phyloP scores from a whole-genome alignment of 2,888 invertebrate genomes.

The Hydropsyche betteni region DNA sequence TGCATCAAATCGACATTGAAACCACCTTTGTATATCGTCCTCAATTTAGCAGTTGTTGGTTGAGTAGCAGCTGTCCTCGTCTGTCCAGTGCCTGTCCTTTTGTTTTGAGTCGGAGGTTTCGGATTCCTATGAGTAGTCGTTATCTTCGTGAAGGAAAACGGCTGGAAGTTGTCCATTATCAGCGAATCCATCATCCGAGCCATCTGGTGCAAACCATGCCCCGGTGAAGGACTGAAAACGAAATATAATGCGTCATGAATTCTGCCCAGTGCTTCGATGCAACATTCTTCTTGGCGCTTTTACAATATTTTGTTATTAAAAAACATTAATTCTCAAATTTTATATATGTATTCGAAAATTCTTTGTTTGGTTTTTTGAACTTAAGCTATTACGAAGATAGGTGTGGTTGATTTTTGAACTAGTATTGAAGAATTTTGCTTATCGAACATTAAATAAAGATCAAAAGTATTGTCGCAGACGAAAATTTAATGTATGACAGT shows the following conservation, averaged over 20 bases:
- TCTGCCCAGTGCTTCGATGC: too few species aligned
- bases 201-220: slow-evolving; percentile 71
- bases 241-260: background rate
- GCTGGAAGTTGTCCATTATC: slow-evolving; percentile 73
- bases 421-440: too few species aligned
- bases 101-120: slow-evolving; percentile 45
- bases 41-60: slow-evolving; percentile 50
- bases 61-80: slow-evolving; percentile 51
- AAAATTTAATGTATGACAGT: too few species aligned
- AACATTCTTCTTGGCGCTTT: too few species aligned
- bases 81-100: slow-evolving; percentile 25
- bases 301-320: too few species aligned
- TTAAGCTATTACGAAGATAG: too few species aligned
- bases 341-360: too few species aligned
- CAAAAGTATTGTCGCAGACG: too few species aligned
- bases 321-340: too few species aligned
- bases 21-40: slow-evolving; percentile 50
- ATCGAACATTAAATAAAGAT: too few species aligned
- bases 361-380: too few species aligned
- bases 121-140: slow-evolving; percentile 64
- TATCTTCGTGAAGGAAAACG: slow-evolving; percentile 73
- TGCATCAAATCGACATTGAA: background rate
- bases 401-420: too few species aligned
- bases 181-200: slow-evolving; percentile 80
- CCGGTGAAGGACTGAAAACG: slow-evolving; percentile 65